Evolutionary conservation across 2,888 invertebrate genomes (phyloP), one percentile per base, ranked within the genome.

Genomic region (Cenopis cana): DNA sequence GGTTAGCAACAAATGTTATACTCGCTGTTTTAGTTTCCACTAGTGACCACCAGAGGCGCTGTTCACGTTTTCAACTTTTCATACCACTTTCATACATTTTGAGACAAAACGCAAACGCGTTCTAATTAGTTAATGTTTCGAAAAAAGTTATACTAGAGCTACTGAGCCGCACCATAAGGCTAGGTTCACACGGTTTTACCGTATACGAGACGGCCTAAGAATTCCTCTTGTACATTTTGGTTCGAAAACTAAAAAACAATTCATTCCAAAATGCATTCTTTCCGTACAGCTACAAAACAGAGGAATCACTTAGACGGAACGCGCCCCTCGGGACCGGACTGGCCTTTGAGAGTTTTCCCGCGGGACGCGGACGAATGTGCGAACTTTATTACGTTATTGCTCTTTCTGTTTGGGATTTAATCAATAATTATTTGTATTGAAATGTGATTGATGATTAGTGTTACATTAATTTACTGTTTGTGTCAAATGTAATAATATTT

Each of bases 401-500:
- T 49, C 46, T 60, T 60, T 60, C 60, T 60, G 29, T 60, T 49
- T 46, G 2, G 60, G 60, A 60, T 60, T 46, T 60, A 46, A 60
- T 46, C 10, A 29, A 49, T 24, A 49, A 60, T 60, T 38, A n/a
- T 9, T 38, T 57, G 57, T 38, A 41, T 60, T 49, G 60, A 46
- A 46, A 60, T 49, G 24, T 60, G 24, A 46, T 46, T 18, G 29
- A 46, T 41, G 38, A 46, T 59, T 59, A 41, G 38, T 3, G n/a
- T 29, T 46, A 49, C 46, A n/a, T 24, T 49, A 41, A 46, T 46
- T 46, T 46, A 46, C 6, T 60, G 60, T 46, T 24, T 38, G 14
- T 38, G 24, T 52, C 20, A 20, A 24, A 24, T 52, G 10, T 52
- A 12, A 20, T 24, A n/a, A 24, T 12, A 36, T 24, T 24, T 24